Evolutionary conservation across 2,888 invertebrate genomes (phyloP), one percentile per base, ranked within the genome.

Genomic region (Pogonocherus hispidulus): DNA sequence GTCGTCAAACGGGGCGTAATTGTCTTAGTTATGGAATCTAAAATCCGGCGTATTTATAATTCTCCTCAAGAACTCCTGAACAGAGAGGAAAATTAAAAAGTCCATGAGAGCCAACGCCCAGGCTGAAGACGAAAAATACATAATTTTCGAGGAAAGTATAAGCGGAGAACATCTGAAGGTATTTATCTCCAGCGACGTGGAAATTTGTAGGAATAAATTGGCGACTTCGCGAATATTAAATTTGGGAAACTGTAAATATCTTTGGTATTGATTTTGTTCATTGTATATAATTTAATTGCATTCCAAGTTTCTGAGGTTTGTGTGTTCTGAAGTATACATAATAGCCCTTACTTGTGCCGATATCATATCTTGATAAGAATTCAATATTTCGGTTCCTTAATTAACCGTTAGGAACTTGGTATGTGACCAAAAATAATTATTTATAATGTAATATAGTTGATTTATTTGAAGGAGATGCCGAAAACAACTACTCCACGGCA

Each of bases 1-100:
- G 56, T 20, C 14, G 22, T 55, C 37, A 16, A 14, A 20, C 47
- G 14, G 32, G 35, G 47, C 16, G 54, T 60, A 62, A 66, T 66
- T 56, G 46, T 18, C 52, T 57, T 52, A 47, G 55, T 69, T 57
- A 66, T 56, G 18, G 57, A 69, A 51, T 47, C 51, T 35, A 56
- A 57, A 69, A 65, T 51, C 44, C 46, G 56, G 56, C 49, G 55
- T 41, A 41, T 55, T 56, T 56, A 60, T 68, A 69, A 72, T 69
- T 67, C 55, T 57, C 35, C 60, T 63, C 51, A 44, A 37, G 56
- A 54, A 49, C 63, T 55, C 32, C 51, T 16, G n/a, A 44, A 47
- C 55, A 63, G 54, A 67, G 54, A 59, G 49, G 69, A 72, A 67
- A 67, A 72, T 70, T 72, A 68, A 72, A 70, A 72, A 68, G 56